These are phyloP conservation scores for Corythoichthys intestinalis DNA, from an alignment of 2,113 vertebrate genomes.

Conservation along the genomic window DNA sequence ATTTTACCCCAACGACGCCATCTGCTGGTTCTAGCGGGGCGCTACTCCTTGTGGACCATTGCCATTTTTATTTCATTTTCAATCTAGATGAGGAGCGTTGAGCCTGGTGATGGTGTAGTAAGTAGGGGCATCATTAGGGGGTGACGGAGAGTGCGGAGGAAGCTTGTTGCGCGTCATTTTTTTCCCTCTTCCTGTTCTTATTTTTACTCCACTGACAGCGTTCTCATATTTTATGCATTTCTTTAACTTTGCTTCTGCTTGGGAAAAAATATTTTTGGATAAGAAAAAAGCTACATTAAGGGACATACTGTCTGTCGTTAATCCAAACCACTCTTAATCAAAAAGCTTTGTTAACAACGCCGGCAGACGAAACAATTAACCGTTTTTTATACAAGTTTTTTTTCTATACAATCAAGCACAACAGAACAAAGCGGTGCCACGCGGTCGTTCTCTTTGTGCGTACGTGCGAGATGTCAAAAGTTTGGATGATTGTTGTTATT, in stretches of 20 bases:
- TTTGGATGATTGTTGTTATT: conserved; percentile 24
- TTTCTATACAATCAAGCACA: conserved; percentile 70
- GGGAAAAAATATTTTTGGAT: background rate
- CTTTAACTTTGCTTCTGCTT: background rate
- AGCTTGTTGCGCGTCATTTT: conserved; percentile 10
- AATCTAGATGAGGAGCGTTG: background rate
- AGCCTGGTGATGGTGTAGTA: background rate
- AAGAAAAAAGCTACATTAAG: conserved; percentile 33
- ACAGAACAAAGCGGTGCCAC: conserved; percentile 72
- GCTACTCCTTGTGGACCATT: background rate
- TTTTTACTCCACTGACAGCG: conserved; percentile 39
- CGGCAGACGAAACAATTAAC: conserved; percentile 27
- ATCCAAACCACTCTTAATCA: conserved; percentile 33
- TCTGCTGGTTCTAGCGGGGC: too few species aligned
- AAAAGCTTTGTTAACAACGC: conserved; percentile 50
- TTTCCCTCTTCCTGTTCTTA: conserved; percentile 17
- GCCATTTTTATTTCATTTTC: background rate
- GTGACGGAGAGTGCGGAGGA: conserved; percentile 2
- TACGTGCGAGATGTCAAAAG: conserved; percentile 38
- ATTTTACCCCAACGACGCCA: background rate
- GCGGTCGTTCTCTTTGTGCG: conserved; percentile 40
- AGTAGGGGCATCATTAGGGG: background rate
- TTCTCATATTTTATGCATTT: conserved; percentile 41
- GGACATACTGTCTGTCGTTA: conserved; percentile 36
- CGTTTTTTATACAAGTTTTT: conserved; percentile 38